Base-by-base conservation (phyloP, 2,113 vertebrate genomes). In the Uria lomvia region DNA sequence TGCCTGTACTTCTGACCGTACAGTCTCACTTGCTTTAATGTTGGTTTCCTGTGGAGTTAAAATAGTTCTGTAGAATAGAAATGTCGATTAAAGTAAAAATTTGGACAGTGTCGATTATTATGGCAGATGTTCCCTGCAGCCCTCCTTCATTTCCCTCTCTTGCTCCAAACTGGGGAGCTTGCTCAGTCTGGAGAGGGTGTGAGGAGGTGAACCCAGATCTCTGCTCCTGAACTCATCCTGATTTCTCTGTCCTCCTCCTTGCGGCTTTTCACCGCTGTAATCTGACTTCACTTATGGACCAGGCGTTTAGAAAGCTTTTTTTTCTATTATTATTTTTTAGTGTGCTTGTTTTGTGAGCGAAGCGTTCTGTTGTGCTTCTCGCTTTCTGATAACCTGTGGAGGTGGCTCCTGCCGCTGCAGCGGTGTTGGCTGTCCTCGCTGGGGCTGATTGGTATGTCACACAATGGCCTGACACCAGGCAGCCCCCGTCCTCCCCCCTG, bases 51-150 rank as follows among this genome's bases (percentile, higher is more conserved):
- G 24, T 72, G 58, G 43, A 89, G 86, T n/a, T 86, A 52, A 84
- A 86, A 75, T 77, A 84, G 20, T 75, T 95, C 47, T 59, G 15
- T 47, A 27, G 63, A 84, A 67, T 4, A 65, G 50, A 93, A 91
- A 86, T 58, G 50, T 76, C 63, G 70, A 73, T 88, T 82, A 82
- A 86, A 93, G 53, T 87, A 87, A 80, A 88, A 92, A 62, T 74
- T 30, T 79, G 62, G 11, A 32, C 45, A 19, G 29, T 53, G 15
- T 21, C 40, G 58, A n/a, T 66, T 58, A 17, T 66, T 93, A 85
- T 62, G 43, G 38, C 34, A 82, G n/a, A 29, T 12, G 40, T 76
- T 42, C 62, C 29, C n/a, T 88, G 15, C 63, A 73, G 16, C 5
- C 19, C 13, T 86, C n/a, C 21, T 72, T 66, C 42, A 27, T 78